Evolutionary conservation across 2,113 vertebrate species (phyloP), one percentile per base, ranked within the genome.

Genomic region (Stictonetta naevosa): DNA sequence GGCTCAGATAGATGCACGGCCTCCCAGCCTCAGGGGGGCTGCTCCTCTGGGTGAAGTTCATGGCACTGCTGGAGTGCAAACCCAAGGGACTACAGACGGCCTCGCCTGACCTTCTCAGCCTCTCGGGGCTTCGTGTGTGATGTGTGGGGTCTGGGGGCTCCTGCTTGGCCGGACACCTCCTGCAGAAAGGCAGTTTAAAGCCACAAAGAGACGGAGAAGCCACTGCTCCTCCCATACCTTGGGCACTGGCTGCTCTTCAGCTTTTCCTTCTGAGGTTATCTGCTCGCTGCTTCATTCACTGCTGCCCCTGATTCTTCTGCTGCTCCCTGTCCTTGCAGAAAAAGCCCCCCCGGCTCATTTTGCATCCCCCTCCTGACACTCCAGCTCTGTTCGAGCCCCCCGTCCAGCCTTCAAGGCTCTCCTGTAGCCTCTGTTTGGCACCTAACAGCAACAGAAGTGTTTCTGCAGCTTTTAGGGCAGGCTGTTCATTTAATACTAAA

Each of bases 401-500:
- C 15, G 29, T 48, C 53, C 46, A 38, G 20, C 34, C 20, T 59
- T 71, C 3, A 3, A 36, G 78, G 1, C 7, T 75, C n/a, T 50
- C 62, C 71, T 40, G 31, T 8, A 67, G 20, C 34, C 56, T 34
- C 66, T 22, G 6, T 36, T 83, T 66, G 40, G 59, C 21, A 8
- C 1, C 2, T 8, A 34, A 10, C 8, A 33, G 33, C 28, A 50
- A 13, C 16, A 10, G 56, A 44, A 31, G 1, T 0, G 7, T 36
- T 8, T 42, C 40, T 44, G 33, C 62, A 29, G 4, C 28, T 71
- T 56, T 60, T 25, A 34, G 74, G 48, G 76, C 93, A 40, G 56
- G 23, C 26, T 71, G 20, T 4, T 71, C 3, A 8, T 56, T 72
- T 19, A 34, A 33, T 21, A 11, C 55, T n/a, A 42, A 60, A 78